Evolutionary conservation across 2,888 invertebrate genomes (phyloP).

Genomic region (Smittia aterrima): DNA sequence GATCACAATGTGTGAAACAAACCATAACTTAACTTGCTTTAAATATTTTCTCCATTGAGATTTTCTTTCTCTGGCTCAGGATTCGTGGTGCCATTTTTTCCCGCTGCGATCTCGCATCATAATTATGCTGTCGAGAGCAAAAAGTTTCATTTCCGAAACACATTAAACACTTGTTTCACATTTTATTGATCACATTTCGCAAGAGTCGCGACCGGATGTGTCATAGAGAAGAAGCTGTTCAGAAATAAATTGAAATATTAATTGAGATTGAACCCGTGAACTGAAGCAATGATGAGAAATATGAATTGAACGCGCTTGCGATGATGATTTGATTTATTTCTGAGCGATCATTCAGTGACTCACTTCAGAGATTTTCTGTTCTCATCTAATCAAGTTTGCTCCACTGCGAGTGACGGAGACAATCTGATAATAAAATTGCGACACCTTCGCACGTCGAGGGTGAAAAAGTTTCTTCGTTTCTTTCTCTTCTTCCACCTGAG

Average conservation of each 20-base stretch:
- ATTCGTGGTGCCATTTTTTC: background rate
- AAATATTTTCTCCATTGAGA: background rate
- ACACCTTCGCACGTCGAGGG: background rate
- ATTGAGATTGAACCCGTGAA: slow-evolving; percentile 24
- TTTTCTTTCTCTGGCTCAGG: background rate
- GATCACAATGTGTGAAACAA: slow-evolving; percentile 37
- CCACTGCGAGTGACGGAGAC: background rate
- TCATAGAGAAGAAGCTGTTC: background rate
- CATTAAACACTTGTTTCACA: slow-evolving; percentile 20
- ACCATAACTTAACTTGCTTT: slow-evolving; percentile 1
- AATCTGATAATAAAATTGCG: slow-evolving; percentile 2
- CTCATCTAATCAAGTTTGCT: background rate
- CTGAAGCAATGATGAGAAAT: slow-evolving; percentile 9
- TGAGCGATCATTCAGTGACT: background rate
- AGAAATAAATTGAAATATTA: slow-evolving; percentile 12
- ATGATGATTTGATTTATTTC: slow-evolving; percentile 15
- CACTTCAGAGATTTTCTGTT: slow-evolving; percentile 16
- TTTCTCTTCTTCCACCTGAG: background rate
- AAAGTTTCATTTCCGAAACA: slow-evolving; percentile 15
- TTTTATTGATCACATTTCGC: slow-evolving; percentile 16
- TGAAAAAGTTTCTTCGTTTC: too few relatives aligned
- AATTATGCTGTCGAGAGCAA: slow-evolving; percentile 9
- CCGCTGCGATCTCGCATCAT: slow-evolving; percentile 3
- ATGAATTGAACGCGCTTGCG: background rate
- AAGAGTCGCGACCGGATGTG: slow-evolving; percentile 15